These are phyloP conservation scores for Petrolisthes cinctipes DNA, from an alignment of 2,888 invertebrate genomes.

Conservation along the genomic window DNA sequence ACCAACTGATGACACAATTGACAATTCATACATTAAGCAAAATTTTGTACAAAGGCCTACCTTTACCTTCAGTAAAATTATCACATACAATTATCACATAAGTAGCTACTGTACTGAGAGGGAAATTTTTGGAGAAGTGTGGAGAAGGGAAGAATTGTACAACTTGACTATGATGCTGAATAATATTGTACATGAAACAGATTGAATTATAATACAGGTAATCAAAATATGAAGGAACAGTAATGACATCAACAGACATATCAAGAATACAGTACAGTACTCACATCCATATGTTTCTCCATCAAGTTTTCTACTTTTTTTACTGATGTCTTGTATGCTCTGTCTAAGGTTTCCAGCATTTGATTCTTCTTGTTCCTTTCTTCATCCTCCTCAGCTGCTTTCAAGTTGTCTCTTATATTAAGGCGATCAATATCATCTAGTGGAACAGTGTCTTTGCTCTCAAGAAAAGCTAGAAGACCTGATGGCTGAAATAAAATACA, in stretches of 20 bases:
- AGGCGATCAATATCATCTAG: constrained; percentile 72
- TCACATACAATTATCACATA: too few species aligned
- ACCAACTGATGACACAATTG: too few species aligned
- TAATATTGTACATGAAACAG: too few species aligned
- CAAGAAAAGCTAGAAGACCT: constrained; percentile 89
- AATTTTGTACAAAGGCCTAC: too few species aligned
- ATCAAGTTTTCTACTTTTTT: constrained; percentile 75
- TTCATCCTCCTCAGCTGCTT: constrained; percentile 80
- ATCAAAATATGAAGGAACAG: not conserved
- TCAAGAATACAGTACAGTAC: constrained; percentile 64
- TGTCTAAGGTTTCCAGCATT: constrained; percentile 61
- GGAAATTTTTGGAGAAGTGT: too few species aligned
- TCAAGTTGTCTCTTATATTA: constrained; percentile 87
- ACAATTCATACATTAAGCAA: too few species aligned
- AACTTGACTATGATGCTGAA: too few species aligned
- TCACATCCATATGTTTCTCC: constrained; percentile 85
- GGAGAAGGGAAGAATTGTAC: too few species aligned
- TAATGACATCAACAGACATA: not conserved
- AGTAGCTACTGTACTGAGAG: too few species aligned
- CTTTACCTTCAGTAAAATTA: too few species aligned
- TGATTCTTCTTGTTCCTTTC: constrained; percentile 58
- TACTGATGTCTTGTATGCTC: constrained; percentile 71
- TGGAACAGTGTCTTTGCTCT: constrained; percentile 87
- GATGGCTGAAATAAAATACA: constrained; percentile 78
- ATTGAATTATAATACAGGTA: not conserved